Evolutionary conservation across 1,140 invertebrate genomes (phyloP).

Genomic region (Rhagoletis pomonella): DNA sequence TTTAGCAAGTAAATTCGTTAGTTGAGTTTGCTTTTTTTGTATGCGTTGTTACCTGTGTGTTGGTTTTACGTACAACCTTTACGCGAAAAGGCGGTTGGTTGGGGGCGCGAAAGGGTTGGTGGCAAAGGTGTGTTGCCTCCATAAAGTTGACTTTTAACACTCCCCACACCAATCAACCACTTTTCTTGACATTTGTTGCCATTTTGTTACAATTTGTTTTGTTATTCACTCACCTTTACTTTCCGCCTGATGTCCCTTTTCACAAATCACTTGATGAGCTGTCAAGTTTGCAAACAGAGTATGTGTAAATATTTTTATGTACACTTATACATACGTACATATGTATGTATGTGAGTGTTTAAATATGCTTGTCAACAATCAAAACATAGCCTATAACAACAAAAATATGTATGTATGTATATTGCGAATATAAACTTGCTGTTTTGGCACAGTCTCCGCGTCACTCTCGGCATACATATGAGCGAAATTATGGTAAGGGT

Average conservation of each 20-base stretch:
- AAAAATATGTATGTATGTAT: neutral
- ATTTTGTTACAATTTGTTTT: constrained; percentile 6
- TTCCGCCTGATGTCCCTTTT: neutral
- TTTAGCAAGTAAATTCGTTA: constrained; percentile 55
- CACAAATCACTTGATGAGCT: constrained; percentile 14
- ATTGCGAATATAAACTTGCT: neutral
- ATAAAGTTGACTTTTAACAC: neutral
- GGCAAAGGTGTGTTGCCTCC: neutral
- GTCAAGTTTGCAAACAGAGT: constrained; percentile 17
- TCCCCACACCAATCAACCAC: neutral
- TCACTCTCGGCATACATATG: neutral
- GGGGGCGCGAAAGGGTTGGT: neutral
- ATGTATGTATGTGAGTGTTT: neutral
- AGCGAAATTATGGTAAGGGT: neutral
- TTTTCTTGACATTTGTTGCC: neutral
- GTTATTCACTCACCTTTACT: neutral
- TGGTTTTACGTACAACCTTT: neutral
- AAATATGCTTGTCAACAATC: neutral
- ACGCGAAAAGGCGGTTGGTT: neutral
- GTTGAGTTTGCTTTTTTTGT: neutral
- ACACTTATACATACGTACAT: neutral
- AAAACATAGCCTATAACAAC: constrained; percentile 19
- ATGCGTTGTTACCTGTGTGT: neutral
- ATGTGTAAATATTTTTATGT: constrained; percentile 1
- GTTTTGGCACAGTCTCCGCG: neutral